phyloP scores from a whole-genome alignment of 1,140 invertebrate genomes.

The Scaptomyza graminum region DNA sequence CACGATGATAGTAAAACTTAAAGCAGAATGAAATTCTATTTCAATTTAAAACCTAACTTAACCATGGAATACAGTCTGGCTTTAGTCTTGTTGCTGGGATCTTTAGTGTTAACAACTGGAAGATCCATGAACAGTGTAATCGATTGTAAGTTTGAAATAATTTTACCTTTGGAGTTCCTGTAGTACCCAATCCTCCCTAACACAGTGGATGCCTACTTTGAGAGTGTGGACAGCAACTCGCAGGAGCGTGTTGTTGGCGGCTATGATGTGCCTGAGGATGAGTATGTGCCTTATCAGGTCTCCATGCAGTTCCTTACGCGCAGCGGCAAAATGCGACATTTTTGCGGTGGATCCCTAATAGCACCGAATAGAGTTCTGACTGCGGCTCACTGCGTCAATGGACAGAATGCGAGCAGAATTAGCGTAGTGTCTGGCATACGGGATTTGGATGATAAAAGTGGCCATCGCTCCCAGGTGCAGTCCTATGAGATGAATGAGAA shows the following conservation, averaged over 20 bases:
- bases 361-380: slow-evolving; percentile 84
- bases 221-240: slow-evolving; percentile 55
- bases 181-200: not conserved
- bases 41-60: not conserved
- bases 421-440: slow-evolving; percentile 84
- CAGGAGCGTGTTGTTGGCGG: slow-evolving; percentile 77
- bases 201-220: slow-evolving; percentile 72
- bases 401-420: slow-evolving; percentile 78
- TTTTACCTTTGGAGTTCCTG: not conserved
- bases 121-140: slow-evolving; percentile 43
- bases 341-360: slow-evolving; percentile 85
- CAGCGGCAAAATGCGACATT: slow-evolving; percentile 67
- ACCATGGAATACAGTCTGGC: slow-evolving; percentile 15
- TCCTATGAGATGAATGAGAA: slow-evolving; percentile 76
- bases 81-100: slow-evolving; percentile 20
- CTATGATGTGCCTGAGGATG: slow-evolving; percentile 66
- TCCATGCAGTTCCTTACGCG: slow-evolving; percentile 76
- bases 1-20: not conserved
- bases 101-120: not conserved
- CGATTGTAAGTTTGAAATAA: slow-evolving; percentile 54
- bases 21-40: slow-evolving; percentile 20
- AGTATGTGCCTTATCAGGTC: slow-evolving; percentile 78
- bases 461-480: slow-evolving; percentile 66
- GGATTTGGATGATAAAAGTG: slow-evolving; percentile 77
- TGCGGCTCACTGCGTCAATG: slow-evolving; percentile 85